Evolutionary conservation across 1,140 invertebrate genomes (phyloP).

Genomic region (Meloidogyne hapla): DNA sequence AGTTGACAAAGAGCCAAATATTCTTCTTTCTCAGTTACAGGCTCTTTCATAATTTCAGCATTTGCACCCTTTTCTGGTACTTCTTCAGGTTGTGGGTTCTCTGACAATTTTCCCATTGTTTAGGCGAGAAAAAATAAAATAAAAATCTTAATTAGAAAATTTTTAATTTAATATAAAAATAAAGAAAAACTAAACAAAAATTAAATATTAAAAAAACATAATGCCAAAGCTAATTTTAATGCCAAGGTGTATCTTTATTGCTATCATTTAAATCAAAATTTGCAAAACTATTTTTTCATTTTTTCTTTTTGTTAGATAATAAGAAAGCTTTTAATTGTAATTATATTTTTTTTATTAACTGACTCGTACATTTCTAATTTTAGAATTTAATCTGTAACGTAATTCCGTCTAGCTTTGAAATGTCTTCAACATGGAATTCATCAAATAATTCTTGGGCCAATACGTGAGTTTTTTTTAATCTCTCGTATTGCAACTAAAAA

Average conservation of each 20-base stretch:
- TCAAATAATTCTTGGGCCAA: not conserved
- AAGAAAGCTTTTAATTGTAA: no score
- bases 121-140: not conserved
- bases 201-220: no score
- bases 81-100: not conserved
- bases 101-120: not conserved
- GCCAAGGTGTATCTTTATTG: no score
- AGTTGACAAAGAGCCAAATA: conserved; percentile 32
- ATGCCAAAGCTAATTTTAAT: no score
- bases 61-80: not conserved
- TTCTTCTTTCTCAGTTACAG: conserved; percentile 31
- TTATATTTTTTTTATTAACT: no score
- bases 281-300: no score
- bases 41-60: not conserved
- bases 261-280: no score
- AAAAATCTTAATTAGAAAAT: not conserved
- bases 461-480: not conserved
- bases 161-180: no score
- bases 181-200: no score
- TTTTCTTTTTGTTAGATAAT: no score
- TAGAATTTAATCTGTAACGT: no score
- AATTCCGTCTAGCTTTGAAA: not conserved
- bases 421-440: not conserved
- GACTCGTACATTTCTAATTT: not conserved
- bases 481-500: no score